Evolutionary conservation across 2,888 invertebrate species (phyloP).

Genomic region (Hololepta plana): DNA sequence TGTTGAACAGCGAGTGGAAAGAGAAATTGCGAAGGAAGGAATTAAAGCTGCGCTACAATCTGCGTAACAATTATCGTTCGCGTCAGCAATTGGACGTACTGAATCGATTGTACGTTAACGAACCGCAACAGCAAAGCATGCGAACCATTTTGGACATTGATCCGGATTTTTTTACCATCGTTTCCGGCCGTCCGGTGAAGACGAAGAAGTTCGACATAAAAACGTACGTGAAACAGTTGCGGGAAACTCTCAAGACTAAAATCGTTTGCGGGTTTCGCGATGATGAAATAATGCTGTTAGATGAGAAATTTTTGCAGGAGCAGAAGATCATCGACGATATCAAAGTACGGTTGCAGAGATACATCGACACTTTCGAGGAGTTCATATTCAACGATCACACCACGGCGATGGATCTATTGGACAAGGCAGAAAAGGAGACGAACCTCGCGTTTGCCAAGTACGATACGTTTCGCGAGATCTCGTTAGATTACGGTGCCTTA

Average conservation of each 20-base stretch:
- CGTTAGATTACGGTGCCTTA: constrained; percentile 23
- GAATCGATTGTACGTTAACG: constrained; percentile 35
- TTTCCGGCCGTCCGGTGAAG: constrained; percentile 41
- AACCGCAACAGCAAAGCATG: constrained; percentile 29
- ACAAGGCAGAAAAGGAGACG: constrained; percentile 31
- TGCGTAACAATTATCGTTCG: constrained; percentile 20
- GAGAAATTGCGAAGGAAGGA: constrained; percentile 18
- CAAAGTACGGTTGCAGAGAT: constrained; percentile 27
- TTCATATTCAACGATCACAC: constrained; percentile 42
- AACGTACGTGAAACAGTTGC: constrained; percentile 32
- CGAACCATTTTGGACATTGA: constrained; percentile 44
- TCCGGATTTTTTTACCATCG: constrained; percentile 42
- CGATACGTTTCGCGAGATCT: constrained; percentile 28
- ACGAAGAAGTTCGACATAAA: constrained; percentile 37
- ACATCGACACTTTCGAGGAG: constrained; percentile 37
- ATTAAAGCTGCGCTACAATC: constrained; percentile 17
- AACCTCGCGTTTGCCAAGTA: constrained; percentile 27
- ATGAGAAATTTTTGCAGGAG: constrained; percentile 35
- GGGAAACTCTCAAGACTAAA: constrained; percentile 27
- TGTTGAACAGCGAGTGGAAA: constrained; percentile 24
- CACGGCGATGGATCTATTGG: constrained; percentile 36
- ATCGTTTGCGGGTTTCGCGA: constrained; percentile 23
- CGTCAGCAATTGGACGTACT: constrained; percentile 31
- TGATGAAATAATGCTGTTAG: constrained; percentile 30
- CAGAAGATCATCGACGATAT: constrained; percentile 29